Evolutionary conservation across 2,888 invertebrate genomes (phyloP).

Genomic region (Melanchra persicariae): DNA sequence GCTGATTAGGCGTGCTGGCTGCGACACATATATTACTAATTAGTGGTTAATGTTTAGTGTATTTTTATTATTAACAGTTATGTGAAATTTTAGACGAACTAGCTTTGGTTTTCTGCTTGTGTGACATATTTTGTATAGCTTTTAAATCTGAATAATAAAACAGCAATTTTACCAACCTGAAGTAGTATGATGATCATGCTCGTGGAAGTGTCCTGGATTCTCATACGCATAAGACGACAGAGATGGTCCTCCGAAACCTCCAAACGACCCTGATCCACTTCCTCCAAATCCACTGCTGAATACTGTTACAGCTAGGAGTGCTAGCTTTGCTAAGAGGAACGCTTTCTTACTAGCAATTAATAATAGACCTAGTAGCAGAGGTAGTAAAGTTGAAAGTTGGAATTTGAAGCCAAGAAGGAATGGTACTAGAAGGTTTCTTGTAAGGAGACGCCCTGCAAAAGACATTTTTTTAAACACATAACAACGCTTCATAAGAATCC

Average conservation of each 20-base stretch:
- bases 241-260: slow-evolving; percentile 75
- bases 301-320: slow-evolving; percentile 93
- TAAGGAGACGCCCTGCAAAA: slow-evolving; percentile 93
- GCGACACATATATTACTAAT: no score
- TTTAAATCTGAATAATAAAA: neutral
- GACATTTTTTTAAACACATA: neutral
- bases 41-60: no score
- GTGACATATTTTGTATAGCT: no score
- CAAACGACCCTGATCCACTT: slow-evolving; percentile 67
- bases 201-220: slow-evolving; percentile 76
- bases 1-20: no score
- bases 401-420: slow-evolving; percentile 95
- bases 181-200: slow-evolving; percentile 79
- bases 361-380: slow-evolving; percentile 93
- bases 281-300: slow-evolving; percentile 90
- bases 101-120: no score
- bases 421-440: slow-evolving; percentile 94
- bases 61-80: no score
- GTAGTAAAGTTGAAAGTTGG: slow-evolving; percentile 94
- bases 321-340: slow-evolving; percentile 93
- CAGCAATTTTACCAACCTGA: slow-evolving; percentile 73
- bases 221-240: slow-evolving; percentile 82
- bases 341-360: slow-evolving; percentile 95
- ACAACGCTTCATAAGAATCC: no score
- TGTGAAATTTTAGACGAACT: no score